phyloP scores from a whole-genome alignment of 1,140 invertebrate species.

The Pseudomyrmex dendroicus region DNA sequence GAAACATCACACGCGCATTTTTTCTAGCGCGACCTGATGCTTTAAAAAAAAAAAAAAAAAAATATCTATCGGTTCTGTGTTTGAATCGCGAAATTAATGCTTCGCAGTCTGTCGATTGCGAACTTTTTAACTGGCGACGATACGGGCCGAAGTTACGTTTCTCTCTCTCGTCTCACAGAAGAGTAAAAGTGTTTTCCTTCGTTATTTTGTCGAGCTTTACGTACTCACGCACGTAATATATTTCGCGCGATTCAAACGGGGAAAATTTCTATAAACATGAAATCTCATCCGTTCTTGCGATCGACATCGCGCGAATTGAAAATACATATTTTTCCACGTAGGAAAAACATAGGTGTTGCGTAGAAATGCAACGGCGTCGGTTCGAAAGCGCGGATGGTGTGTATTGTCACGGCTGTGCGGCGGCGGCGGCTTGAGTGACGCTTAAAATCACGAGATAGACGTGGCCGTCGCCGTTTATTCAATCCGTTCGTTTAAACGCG shows the following conservation, averaged over 20 bases:
- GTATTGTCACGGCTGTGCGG: conserved; percentile 13
- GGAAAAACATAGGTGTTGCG: not conserved
- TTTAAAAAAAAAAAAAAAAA: too few species aligned
- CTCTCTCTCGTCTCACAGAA: too few species aligned
- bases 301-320: conserved; percentile 38
- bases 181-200: too few species aligned
- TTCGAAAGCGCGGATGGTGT: not conserved
- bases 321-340: conserved; percentile 35
- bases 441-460: conserved; percentile 49
- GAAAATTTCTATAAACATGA: conserved; percentile 15
- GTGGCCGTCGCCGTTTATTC: conserved; percentile 27
- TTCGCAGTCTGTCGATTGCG: too few species aligned
- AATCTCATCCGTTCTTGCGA: conserved; percentile 21
- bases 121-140: not conserved
- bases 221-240: not conserved
- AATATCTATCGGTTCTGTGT: too few species aligned
- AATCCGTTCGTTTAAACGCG: conserved; percentile 8
- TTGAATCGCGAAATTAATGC: not conserved
- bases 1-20: not conserved
- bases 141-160: too few species aligned
- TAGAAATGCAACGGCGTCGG: conserved; percentile 20
- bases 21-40: not conserved
- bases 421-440: not conserved
- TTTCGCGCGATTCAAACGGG: not conserved
- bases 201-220: conserved; percentile 13